phyloP scores from a whole-genome alignment of 1,140 invertebrate species.

The Orius laevigatus region DNA sequence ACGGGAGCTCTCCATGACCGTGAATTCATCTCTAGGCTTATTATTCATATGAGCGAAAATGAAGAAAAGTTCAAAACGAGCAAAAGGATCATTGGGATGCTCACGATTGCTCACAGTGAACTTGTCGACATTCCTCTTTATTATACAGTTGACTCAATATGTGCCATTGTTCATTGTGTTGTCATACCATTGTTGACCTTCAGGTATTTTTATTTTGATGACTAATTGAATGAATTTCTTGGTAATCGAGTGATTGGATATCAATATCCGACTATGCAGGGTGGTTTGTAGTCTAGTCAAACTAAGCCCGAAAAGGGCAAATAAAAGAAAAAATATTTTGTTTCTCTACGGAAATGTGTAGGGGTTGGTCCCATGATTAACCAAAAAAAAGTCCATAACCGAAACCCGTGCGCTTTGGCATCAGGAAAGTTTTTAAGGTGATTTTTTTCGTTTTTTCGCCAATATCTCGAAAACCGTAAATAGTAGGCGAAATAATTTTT shows the following conservation, averaged over 20 bases:
- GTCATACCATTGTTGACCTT: constrained; percentile 14
- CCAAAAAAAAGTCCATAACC: too few species aligned
- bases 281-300: too few species aligned
- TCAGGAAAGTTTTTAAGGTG: too few species aligned
- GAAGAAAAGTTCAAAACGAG: constrained; percentile 40
- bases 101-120: constrained; percentile 47
- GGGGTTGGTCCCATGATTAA: too few species aligned
- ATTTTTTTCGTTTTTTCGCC: too few species aligned
- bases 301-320: too few species aligned
- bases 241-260: constrained; percentile 14
- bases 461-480: too few species aligned
- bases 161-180: constrained; percentile 15
- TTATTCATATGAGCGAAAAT: constrained; percentile 26
- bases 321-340: too few species aligned
- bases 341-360: too few species aligned
- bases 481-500: too few species aligned
- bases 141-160: constrained; percentile 44
- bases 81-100: constrained; percentile 56
- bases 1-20: constrained; percentile 63
- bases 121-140: constrained; percentile 80
- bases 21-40: constrained; percentile 49
- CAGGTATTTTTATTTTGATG: constrained; percentile 36
- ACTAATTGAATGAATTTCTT: constrained; percentile 22
- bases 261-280: too few species aligned
- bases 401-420: too few species aligned